Conservation (phyloP, 1,140 invertebrate genomes). For the Penaeus indicus region DNA sequence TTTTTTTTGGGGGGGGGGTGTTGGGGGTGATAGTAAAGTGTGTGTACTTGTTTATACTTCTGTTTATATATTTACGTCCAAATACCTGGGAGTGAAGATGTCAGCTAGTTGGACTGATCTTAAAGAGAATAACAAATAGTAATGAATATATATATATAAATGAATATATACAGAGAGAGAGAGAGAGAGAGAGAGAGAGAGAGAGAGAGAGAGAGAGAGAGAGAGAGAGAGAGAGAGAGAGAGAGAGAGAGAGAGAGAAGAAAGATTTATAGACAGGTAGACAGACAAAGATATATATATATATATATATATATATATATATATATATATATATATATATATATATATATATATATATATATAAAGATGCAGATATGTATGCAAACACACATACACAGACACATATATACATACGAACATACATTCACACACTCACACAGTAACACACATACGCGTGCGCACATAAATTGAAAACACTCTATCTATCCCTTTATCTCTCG, state of each 20-base stretch:
- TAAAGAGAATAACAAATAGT: too few relatives aligned
- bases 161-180: too few relatives aligned
- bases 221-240: neutral
- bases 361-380: too few relatives aligned
- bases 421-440: constrained; percentile 12
- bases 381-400: constrained; percentile 27
- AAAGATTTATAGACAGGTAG: too few relatives aligned
- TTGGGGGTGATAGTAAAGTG: too few relatives aligned
- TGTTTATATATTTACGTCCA: too few relatives aligned
- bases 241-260: neutral
- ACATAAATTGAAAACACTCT: neutral
- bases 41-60: too few relatives aligned
- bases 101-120: too few relatives aligned
- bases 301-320: constrained; percentile 27
- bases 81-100: too few relatives aligned
- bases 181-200: constrained; percentile 36
- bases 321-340: constrained; percentile 27
- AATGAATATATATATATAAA: too few relatives aligned
- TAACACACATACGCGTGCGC: constrained; percentile 10
- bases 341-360: constrained; percentile 24
- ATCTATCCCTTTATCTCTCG: neutral
- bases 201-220: constrained; percentile 28
- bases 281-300: too few relatives aligned
- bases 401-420: constrained; percentile 22
- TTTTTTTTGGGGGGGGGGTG: too few relatives aligned